These are phyloP conservation scores for Oegoconia quadripuncta DNA, from an alignment of 2,888 invertebrate genomes.

Conservation along the genomic window DNA sequence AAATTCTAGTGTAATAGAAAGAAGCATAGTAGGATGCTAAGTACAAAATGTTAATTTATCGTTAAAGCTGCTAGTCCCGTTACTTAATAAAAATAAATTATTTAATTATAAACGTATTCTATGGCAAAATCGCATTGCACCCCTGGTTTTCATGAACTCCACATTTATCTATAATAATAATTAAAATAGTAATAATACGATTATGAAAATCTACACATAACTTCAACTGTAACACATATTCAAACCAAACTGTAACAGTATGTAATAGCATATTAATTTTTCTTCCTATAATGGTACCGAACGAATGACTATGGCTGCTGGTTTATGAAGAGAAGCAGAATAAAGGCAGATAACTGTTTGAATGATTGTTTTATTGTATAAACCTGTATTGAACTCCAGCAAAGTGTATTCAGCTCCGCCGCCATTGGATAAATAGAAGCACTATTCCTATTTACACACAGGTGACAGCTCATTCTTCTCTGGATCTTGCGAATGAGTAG, in stretches of 20 bases:
- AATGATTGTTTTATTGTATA: slow-evolving; percentile 61
- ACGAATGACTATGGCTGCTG: slow-evolving; percentile 77
- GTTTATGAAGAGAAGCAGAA: slow-evolving; percentile 70
- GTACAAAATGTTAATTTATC: slow-evolving; percentile 74
- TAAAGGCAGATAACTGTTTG: slow-evolving; percentile 79
- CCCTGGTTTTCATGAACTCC: slow-evolving; percentile 77
- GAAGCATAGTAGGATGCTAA: slow-evolving; percentile 66
- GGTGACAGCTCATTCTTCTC: no score
- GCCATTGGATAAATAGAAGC: no score
- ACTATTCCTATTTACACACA: no score
- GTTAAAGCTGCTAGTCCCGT: slow-evolving; percentile 73
- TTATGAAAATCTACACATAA: slow-evolving; percentile 72
- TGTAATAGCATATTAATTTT: slow-evolving; percentile 75
- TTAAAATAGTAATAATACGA: slow-evolving; percentile 56
- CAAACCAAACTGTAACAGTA: slow-evolving; percentile 77
- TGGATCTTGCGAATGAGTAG: no score
- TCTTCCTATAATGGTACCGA: slow-evolving; percentile 78
- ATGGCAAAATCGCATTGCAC: slow-evolving; percentile 69
- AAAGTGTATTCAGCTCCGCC: no score
- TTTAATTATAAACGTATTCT: slow-evolving; percentile 47
- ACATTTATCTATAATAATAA: slow-evolving; percentile 71
- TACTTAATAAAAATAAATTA: slow-evolving; percentile 42
- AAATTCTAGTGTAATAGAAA: slow-evolving; percentile 73
- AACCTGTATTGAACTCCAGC: neutral
- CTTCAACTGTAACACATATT: slow-evolving; percentile 76